Evolutionary conservation across 2,113 vertebrate genomes (phyloP).

Genomic region (Tupaia chinensis): DNA sequence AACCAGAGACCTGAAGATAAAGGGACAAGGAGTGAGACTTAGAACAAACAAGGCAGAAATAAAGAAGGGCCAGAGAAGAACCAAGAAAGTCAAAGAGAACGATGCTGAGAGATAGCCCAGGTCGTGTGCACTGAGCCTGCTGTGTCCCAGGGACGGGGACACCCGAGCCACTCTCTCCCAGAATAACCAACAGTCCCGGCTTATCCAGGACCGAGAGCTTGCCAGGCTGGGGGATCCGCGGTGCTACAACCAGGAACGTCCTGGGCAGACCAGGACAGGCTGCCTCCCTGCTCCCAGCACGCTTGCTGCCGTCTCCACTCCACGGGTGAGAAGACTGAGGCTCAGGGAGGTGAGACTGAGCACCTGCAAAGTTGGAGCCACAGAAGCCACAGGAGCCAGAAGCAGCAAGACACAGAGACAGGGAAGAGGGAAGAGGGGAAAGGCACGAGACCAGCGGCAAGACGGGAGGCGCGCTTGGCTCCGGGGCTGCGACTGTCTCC

Average conservation of each 20-base stretch:
- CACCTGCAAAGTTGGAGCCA: background rate
- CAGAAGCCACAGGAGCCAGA: background rate
- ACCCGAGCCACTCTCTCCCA: fast-evolving
- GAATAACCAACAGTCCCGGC: fast-evolving
- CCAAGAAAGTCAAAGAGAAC: background rate
- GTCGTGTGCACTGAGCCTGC: fast-evolving
- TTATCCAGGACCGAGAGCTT: fast-evolving
- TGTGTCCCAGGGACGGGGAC: fast-evolving
- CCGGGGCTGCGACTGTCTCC: fast-evolving
- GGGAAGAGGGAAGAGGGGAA: background rate
- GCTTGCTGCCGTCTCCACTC: background rate
- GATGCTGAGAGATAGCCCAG: background rate
- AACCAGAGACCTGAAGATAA: background rate
- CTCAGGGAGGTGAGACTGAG: fast-evolving
- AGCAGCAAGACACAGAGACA: background rate
- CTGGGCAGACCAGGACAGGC: background rate
- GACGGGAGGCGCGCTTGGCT: background rate
- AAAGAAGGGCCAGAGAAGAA: fast-evolving
- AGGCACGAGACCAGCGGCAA: background rate
- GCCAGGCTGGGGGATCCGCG: fast-evolving
- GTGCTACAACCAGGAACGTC: background rate
- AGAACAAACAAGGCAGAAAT: fast-evolving
- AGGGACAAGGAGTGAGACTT: fast-evolving
- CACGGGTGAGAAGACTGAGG: background rate
- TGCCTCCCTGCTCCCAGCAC: background rate